phyloP scores from a whole-genome alignment of 2,113 vertebrate genomes.

The Callospermophilus lateralis region DNA sequence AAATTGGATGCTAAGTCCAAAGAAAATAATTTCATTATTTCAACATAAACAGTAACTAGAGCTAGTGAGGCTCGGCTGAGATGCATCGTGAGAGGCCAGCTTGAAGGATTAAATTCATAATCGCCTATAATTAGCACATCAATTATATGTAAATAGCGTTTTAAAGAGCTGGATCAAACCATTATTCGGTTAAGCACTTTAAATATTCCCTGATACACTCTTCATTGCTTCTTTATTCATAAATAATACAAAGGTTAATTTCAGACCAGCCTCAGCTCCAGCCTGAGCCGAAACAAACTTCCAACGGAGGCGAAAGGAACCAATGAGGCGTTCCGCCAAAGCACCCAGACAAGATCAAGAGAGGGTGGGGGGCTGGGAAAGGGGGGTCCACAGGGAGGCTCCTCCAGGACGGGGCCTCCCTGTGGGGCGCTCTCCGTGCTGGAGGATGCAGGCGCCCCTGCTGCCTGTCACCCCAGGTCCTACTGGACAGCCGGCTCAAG shows the following conservation, averaged over 20 bases:
- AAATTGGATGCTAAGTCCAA: conserved; percentile 21
- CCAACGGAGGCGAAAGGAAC: conserved; percentile 39
- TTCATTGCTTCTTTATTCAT: conserved; percentile 60
- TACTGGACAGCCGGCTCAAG: background rate
- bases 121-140: conserved; percentile 72
- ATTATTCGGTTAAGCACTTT: conserved; percentile 70
- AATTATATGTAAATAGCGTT: conserved; percentile 75
- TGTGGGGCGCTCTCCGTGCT: too few species aligned
- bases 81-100: conserved; percentile 41
- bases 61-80: background rate
- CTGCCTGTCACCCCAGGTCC: background rate
- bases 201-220: conserved; percentile 68
- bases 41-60: conserved; percentile 11
- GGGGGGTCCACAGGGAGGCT: background rate
- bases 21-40: conserved; percentile 59
- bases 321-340: conserved; percentile 51
- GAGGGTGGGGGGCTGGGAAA: rapidly evolving
- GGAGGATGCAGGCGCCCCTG: background rate
- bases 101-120: conserved; percentile 77
- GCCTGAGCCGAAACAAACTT: conserved; percentile 30
- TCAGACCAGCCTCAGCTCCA: conserved; percentile 46
- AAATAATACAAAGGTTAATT: conserved; percentile 79
- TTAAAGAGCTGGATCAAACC: conserved; percentile 74
- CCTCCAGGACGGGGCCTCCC: background rate
- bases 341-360: background rate